Evolutionary conservation across 1,140 invertebrate species (phyloP), one percentile per base, ranked within the genome.

Genomic region (Temnothorax curvispinosus): DNA sequence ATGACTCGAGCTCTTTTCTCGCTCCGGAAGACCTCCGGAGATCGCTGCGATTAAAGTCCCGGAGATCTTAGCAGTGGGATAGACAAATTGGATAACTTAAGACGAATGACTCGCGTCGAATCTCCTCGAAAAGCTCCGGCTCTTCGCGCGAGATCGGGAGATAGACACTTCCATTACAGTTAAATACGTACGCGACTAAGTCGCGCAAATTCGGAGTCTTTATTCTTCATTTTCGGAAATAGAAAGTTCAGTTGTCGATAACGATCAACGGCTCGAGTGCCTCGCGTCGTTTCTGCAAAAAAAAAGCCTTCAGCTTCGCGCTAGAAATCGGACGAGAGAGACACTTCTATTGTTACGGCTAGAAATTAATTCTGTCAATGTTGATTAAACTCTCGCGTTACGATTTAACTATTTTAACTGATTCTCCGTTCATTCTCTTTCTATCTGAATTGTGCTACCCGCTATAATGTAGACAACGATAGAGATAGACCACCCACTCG

Each of bases 171-270:
- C 15, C 21, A 69, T 27, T 27, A 27, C 27, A 27, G 27, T 44
- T 67, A 27, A 7, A 21, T n/a, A 47, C 18, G n/a, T 6, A 21
- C 18, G 38, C n/a, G 38, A 27, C 5, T 6, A 27, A 8, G 15
- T n/a, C 67, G 47, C 3, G 67, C 6, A 8, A 52, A 32, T 35
- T 72, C 7, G 4, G 11, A 50, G 6, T 6, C n/a, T 27, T 18
- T 13, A 13, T 15, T 50, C 44, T 15, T 47, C 11, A 11, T 69
- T 69, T 50, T 69, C 65, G 38, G 4, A 41, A 27, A 21, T 18
- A 7, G 11, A 69, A 69, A 69, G 21, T 18, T 69, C 13, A 69
- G 21, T 41, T 47, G 65, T 32, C 32, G 76, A 67, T 52, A 80
- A 67, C 32, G 44, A 80, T 80, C 62, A 80, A 52, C 62, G 11